A percentile compares a stretch with the other conserved stretches of the same genome.
Evolutionary conservation across 2,113 vertebrate genomes (phyloP).

Genomic region (Cebus imitator): DNA sequence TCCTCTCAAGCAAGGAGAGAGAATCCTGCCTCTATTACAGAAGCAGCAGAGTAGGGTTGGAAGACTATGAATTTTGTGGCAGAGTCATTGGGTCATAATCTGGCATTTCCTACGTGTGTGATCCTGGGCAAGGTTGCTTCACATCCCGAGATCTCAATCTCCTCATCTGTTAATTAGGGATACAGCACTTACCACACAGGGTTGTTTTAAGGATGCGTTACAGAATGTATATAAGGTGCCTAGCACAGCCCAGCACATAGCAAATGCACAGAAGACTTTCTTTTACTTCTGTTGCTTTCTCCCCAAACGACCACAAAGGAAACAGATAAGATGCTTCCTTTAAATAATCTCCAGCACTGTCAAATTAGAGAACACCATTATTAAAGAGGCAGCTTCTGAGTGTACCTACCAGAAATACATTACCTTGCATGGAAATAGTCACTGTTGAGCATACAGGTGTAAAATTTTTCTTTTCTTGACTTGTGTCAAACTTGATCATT

Average conservation of each 20-base stretch:
- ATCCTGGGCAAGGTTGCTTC: neutral
- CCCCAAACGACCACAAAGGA: neutral
- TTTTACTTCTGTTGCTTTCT: neutral
- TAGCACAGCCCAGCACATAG: neutral
- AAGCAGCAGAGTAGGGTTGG: neutral
- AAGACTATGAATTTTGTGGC: neutral
- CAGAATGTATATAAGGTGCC: neutral
- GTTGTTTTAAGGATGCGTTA: neutral
- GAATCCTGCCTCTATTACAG: neutral
- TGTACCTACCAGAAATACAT: neutral
- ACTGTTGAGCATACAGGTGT: neutral
- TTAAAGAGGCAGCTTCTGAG: neutral
- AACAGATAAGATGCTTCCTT: neutral
- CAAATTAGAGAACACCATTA: neutral
- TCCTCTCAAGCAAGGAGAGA: neutral
- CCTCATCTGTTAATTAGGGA: neutral
- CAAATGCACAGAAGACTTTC: neutral
- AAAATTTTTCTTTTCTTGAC: neutral
- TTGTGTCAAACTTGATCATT: constrained; percentile 4
- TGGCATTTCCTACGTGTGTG: neutral
- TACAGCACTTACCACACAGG: too few relatives aligned
- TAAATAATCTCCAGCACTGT: neutral
- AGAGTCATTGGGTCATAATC: neutral
- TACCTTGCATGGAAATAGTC: neutral
- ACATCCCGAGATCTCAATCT: neutral